Evolutionary conservation across 1,140 invertebrate genomes (phyloP), one percentile per base, ranked within the genome.

Genomic region (Ladona fulva): DNA sequence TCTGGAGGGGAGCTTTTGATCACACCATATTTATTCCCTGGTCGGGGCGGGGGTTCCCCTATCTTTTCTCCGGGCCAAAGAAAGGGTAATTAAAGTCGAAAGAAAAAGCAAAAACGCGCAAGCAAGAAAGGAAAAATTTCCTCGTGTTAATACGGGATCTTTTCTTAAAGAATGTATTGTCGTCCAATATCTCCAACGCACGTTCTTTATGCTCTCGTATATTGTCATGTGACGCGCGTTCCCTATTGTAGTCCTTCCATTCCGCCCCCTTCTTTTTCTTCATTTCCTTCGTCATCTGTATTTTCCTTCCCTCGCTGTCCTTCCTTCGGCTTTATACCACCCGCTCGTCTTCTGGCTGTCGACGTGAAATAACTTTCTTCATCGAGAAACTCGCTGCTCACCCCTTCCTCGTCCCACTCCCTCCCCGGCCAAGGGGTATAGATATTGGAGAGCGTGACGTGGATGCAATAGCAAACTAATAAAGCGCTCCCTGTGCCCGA

Each of bases 401-500:
- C 52, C n/a, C 52, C n/a, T 12, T 66, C 52, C n/a, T 66, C 10
- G 44, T 10, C 10, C 44, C 19, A 10, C 44, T 19, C 10, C 19
- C 44, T 52, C 44, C 19, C 44, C 44, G 10, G 10, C 19, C 19
- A 19, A 52, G 44, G 44, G 44, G 44, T 52, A 66, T 66, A 66
- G 52, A 66, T 66, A 66, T 66, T 66, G 52, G n/a, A 22, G 52
- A 66, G 52, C 52, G 52, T 66, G 52, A 66, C 52, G n/a, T 6
- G 52, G 52, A 19, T 66, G 52, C 52, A 19, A 66, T 66, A 66
- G 52, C 16, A 16, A 66, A 66, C 52, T 22, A 66, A 66, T 66
- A 66, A 66, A 66, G n/a, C 16, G 52, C n/a, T 66, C 52, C n/a
- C n/a, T 66, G 52, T 66, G 52, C 52, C 52, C 52, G 52, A 66